Evolutionary conservation across 2,888 invertebrate genomes (phyloP), one percentile per base, ranked within the genome.

Genomic region (Trissoscelio sp.): DNA sequence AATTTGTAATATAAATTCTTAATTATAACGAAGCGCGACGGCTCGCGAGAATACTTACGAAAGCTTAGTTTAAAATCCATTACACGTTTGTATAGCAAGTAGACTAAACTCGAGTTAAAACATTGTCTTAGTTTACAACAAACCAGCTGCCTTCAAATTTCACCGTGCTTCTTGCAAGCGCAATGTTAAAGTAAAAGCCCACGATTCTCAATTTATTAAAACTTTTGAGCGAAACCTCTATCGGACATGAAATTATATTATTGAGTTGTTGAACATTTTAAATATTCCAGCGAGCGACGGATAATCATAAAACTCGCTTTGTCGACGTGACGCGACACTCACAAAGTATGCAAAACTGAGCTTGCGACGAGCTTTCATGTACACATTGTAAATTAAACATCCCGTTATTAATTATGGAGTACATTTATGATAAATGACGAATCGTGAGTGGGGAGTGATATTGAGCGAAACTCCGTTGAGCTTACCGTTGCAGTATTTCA

Each of bases 401-500:
- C 16, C 16, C 16, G 9, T 18, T 44, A 60, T 44, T 60, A 60
- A 60, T 60, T 60, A 44, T 28, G n/a, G 11, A 28, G 18, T 6
- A 18, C 16, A 60, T 44, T 44, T 60, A 60, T 60, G 60, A 60
- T 60, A 60, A 44, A 60, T 44, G n/a, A 18, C 28, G 11, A 37
- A 34, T 31, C 7, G 58, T 58, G 12, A 24, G 24, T 7, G 39
- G 7, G 3, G 14, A 14, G 24, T 18, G 22, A 0, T 42, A 60
- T 44, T 39, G 60, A 44, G 16, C 14, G 44, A 60, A 39, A 7
- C 28, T 11, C 14, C n/a, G 42, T 18, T 6, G 12, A 58, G 39
- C 31, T 46, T 46, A 6, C 6, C 6, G n/a, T 28, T 28, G 57
- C 37, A 58, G 22, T 37, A 11, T 44, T 44, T 44, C 6, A 60